A percentile compares a stretch with the other conserved stretches of the same genome.
Evolutionary conservation across 2,113 vertebrate genomes (phyloP).

Genomic region (Phrynosoma platyrhinos): DNA sequence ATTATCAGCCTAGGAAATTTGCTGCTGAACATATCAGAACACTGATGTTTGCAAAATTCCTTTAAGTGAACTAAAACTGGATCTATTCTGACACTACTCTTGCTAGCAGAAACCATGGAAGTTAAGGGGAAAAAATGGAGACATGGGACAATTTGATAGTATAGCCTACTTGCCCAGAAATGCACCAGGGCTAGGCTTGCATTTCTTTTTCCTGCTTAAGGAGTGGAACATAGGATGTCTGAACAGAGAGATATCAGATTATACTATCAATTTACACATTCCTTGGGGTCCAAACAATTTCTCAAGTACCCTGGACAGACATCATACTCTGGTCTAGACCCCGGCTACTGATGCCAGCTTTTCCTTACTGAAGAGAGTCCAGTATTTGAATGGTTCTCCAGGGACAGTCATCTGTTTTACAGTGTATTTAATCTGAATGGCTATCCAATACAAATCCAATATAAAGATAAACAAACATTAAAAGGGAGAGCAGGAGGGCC

Average conservation of each 20-base stretch:
- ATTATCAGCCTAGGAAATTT: slow-evolving; percentile 12
- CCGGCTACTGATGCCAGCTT: neutral
- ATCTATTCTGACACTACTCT: neutral
- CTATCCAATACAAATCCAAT: too few relatives aligned
- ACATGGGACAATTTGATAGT: too few relatives aligned
- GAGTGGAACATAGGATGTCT: neutral
- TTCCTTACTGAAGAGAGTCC: too few relatives aligned
- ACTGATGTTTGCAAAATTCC: slow-evolving; percentile 16
- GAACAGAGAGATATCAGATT: neutral
- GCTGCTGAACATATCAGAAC: slow-evolving; percentile 40
- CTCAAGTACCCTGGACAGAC: neutral
- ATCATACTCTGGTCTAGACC: neutral
- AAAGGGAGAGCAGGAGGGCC: too few relatives aligned
- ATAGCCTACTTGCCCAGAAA: too few relatives aligned
- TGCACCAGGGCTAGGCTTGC: too few relatives aligned
- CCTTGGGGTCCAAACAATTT: neutral
- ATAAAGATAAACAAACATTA: too few relatives aligned
- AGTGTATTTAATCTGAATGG: too few relatives aligned
- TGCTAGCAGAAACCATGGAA: neutral
- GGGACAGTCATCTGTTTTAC: too few relatives aligned
- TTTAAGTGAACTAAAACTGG: slow-evolving; percentile 13
- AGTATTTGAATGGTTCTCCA: too few relatives aligned
- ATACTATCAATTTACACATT: neutral
- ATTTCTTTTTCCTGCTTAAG: neutral
- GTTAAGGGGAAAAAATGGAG: too few relatives aligned